Evolutionary conservation across 2,888 invertebrate genomes (phyloP), one percentile per base, ranked within the genome.

Genomic region (Himalopsyche anomala): DNA sequence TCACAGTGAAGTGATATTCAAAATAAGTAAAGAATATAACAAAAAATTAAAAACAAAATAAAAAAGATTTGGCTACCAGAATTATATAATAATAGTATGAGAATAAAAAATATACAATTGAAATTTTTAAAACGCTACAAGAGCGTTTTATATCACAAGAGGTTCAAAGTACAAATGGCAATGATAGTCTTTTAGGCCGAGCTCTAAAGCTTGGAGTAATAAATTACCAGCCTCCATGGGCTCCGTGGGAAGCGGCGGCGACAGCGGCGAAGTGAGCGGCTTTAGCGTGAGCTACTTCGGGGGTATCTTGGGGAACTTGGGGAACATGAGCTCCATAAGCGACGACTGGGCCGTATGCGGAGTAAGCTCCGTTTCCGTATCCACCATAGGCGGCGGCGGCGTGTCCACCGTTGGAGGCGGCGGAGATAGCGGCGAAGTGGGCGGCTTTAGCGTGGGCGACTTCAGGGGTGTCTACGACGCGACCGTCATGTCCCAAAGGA

Each of bases 221-320:
- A 4, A 28, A 62, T 62, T 62, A 62, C 62, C 62, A 62, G 19
- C 62, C 62, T 62, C 62, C 62, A 62, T 62, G 62, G 11, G 62
- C 62, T 62, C 62, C 62, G 19, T 62, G 62, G 6, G 62, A 42
- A 80, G 80, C 80, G 40, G 80, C 80, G 40, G 38, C 80, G 42
- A 80, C 38, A n/a, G 88, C 88, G 79, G 88, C 88, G 19, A 94
- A 92, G 91, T 95, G 95, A 81, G 93, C 92, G 85, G 94, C 94
- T 89, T 93, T 94, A 56, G 94, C 95, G 88, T 94, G 94, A 87
- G 94, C 94, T 69, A 95, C 95, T 90, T 94, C 95, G 87, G 94
- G 94, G 81, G 94, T 94, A 55, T 83, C 83, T 6, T 83, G 56
- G 28, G 81, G 81, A 28, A 81, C 45, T 19, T 55, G 54, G 36